A percentile compares a stretch with the other conserved stretches of the same genome.
Evolutionary conservation across 2,797 vertebrate genomes (phyloP).

Genomic region (Nyctalus aviator): DNA sequence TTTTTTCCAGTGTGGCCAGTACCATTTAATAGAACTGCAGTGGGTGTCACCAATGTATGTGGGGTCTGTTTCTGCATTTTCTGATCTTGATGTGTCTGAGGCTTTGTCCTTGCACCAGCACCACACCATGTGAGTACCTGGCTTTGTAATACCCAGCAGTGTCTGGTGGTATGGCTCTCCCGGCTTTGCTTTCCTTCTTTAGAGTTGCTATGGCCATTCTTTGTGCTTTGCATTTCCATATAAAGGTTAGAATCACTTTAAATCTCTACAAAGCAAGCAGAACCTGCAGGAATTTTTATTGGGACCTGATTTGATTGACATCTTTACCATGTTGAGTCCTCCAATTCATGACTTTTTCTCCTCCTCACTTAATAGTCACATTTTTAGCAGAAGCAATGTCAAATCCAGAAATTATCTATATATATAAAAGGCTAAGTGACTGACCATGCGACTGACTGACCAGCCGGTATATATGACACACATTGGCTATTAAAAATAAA

Average conservation of each 20-base stretch:
- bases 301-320: not conserved
- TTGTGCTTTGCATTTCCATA: not conserved
- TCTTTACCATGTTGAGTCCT: not conserved
- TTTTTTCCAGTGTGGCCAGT: not conserved
- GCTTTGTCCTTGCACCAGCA: not conserved
- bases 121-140: not conserved
- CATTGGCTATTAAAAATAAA: too few relatives aligned
- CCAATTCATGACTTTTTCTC: not conserved
- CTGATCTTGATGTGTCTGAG: not conserved
- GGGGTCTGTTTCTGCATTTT: not conserved
- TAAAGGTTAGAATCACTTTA: not conserved
- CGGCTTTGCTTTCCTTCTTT: not conserved
- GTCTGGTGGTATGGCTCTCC: not conserved
- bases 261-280: not conserved
- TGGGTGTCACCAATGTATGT: rapidly evolving
- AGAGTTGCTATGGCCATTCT: not conserved
- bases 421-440: too few relatives aligned
- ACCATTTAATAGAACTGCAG: not conserved
- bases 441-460: too few relatives aligned
- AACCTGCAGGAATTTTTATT: not conserved
- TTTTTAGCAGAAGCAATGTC: not conserved
- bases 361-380: not conserved
- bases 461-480: too few relatives aligned
- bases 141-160: not conserved
- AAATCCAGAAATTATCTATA: not conserved